phyloP scores from a whole-genome alignment of 2,113 vertebrate genomes.

The Tonatia bakeri region DNA sequence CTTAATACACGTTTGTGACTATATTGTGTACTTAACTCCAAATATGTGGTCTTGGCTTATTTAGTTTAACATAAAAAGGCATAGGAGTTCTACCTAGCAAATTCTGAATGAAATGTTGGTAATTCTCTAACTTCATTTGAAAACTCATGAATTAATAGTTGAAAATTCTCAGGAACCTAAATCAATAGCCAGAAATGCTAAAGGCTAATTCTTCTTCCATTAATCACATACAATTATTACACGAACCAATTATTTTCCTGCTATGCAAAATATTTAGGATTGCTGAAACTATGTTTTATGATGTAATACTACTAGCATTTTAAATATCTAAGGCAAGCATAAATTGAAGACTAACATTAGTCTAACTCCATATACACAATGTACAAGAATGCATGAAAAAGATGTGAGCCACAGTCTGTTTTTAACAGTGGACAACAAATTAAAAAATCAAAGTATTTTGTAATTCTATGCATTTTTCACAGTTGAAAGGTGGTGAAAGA shows the following conservation, averaged over 20 bases:
- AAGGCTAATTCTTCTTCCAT: conserved; percentile 23
- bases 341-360: background rate
- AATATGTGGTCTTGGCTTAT: background rate
- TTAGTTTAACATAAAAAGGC: conserved; percentile 26
- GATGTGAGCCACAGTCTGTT: background rate
- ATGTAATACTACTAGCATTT: background rate
- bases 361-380: background rate
- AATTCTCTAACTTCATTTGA: background rate
- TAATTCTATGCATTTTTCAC: background rate
- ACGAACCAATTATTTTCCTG: conserved; percentile 26
- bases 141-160: background rate
- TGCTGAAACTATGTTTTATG: background rate
- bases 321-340: conserved; percentile 10
- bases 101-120: background rate
- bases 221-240: background rate
- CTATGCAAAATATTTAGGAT: background rate
- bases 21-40: background rate
- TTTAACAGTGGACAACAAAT: background rate
- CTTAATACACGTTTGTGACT: background rate
- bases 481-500: background rate
- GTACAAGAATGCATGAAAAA: background rate
- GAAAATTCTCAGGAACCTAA: conserved; percentile 36
- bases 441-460: background rate
- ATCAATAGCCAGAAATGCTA: background rate
- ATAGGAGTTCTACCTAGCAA: background rate